These are phyloP conservation scores for Pao palembangensis DNA, from an alignment of 2,113 vertebrate genomes.

Conservation along the genomic window DNA sequence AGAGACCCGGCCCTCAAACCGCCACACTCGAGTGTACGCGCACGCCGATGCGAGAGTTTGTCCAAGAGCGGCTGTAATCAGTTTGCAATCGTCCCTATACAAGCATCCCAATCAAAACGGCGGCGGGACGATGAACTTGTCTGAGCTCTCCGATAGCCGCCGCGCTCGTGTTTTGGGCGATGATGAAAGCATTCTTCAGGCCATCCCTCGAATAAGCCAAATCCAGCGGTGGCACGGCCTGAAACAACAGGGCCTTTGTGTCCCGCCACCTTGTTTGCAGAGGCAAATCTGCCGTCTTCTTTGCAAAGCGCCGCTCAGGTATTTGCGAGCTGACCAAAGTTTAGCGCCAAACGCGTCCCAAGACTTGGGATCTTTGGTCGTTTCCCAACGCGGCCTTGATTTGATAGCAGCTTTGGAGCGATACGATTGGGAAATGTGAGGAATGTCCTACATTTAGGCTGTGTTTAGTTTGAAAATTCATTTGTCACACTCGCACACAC, in stretches of 20 bases:
- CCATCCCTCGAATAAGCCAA: constrained; percentile 64
- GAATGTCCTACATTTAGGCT: constrained; percentile 51
- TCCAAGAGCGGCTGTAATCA: neutral
- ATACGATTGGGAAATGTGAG: constrained; percentile 33
- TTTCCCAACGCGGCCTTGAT: constrained; percentile 44
- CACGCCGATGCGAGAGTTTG: constrained; percentile 14
- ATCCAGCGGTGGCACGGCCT: constrained; percentile 58
- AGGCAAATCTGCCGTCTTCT: constrained; percentile 58
- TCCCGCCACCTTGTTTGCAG: constrained; percentile 62
- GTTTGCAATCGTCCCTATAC: too few relatives aligned
- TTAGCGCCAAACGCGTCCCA: constrained; percentile 52
- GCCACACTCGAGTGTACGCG: neutral
- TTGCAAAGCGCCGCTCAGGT: constrained; percentile 51
- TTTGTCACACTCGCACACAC: constrained; percentile 17
- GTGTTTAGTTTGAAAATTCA: constrained; percentile 19
- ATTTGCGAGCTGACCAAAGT: constrained; percentile 51
- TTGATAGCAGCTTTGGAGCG: constrained; percentile 30
- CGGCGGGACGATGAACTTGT: constrained; percentile 48
- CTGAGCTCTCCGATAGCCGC: constrained; percentile 50
- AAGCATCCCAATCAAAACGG: constrained; percentile 18
- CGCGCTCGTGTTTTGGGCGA: constrained; percentile 55
- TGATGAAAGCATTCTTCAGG: constrained; percentile 79
- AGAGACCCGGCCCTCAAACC: constrained; percentile 5
- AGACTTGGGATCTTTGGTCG: constrained; percentile 52
- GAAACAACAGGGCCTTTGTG: constrained; percentile 62